A percentile compares a stretch with the other conserved stretches of the same genome.
phyloP scores from a whole-genome alignment of 2,888 invertebrate species.

The Ecdyonurus torrentis region DNA sequence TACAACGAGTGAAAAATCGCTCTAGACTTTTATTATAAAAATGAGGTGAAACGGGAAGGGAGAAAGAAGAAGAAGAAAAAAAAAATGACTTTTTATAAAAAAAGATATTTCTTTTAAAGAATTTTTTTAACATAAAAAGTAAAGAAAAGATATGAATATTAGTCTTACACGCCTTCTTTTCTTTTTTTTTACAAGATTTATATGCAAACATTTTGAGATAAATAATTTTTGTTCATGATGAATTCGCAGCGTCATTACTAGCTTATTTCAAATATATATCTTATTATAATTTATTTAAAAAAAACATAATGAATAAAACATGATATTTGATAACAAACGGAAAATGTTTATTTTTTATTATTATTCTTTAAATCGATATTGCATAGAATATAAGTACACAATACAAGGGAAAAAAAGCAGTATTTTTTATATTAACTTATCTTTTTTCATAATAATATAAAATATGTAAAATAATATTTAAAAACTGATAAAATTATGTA shows the following conservation, averaged over 20 bases:
- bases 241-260: slow-evolving; percentile 1
- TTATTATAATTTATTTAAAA: not conserved
- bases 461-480: too few relatives aligned
- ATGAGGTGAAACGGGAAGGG: not conserved
- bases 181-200: not conserved
- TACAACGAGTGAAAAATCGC: not conserved
- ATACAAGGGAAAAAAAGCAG: too few relatives aligned
- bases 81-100: not conserved
- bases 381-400: too few relatives aligned
- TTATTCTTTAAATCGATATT: too few relatives aligned
- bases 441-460: too few relatives aligned
- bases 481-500: too few relatives aligned
- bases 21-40: not conserved
- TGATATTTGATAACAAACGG: not conserved
- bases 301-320: not conserved
- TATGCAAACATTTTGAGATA: not conserved
- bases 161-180: not conserved
- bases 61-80: not conserved
- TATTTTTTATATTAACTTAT: too few relatives aligned
- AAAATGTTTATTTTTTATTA: not conserved
- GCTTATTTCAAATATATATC: not conserved
- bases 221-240: not conserved
- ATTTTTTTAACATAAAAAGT: not conserved
- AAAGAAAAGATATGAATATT: not conserved
- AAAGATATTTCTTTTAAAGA: not conserved